A percentile compares a stretch with the other conserved stretches of the same genome.
These are phyloP conservation scores for Sebastiscus tertius DNA, from an alignment of 2,797 vertebrate genomes.

Conservation along the genomic window DNA sequence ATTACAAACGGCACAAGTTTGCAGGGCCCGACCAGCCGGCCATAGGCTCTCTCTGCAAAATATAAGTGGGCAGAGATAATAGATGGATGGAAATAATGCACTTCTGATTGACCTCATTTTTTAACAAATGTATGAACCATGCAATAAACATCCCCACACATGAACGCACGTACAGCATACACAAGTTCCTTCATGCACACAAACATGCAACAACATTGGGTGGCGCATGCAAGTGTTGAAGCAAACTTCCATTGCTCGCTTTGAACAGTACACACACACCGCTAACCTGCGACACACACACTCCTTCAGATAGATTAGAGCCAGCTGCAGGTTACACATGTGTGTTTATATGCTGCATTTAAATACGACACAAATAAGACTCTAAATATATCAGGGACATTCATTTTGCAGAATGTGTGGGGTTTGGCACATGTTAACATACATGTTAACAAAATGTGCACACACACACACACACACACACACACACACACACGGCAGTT, in stretches of 20 bases:
- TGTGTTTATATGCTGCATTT: background rate
- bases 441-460: background rate
- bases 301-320: conserved; percentile 27
- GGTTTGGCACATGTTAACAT: background rate
- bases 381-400: background rate
- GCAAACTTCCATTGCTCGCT: background rate
- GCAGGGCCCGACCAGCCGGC: background rate
- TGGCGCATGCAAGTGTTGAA: background rate
- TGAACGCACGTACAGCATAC: background rate
- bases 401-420: background rate
- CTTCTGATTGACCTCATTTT: conserved; percentile 7
- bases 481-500: background rate
- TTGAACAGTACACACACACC: background rate
- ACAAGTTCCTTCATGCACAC: conserved; percentile 16
- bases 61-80: background rate
- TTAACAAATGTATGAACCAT: conserved; percentile 10
- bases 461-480: conserved; percentile 9
- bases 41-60: background rate
- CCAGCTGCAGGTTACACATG: conserved; percentile 36
- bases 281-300: background rate
- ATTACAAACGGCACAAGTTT: background rate
- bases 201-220: conserved; percentile 5
- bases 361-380: background rate
- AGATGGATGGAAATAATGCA: conserved; percentile 23
- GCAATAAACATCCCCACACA: background rate